These are phyloP conservation scores for Caenorhabditis japonica DNA, from an alignment of 2,888 invertebrate species.

Conservation along the genomic window DNA sequence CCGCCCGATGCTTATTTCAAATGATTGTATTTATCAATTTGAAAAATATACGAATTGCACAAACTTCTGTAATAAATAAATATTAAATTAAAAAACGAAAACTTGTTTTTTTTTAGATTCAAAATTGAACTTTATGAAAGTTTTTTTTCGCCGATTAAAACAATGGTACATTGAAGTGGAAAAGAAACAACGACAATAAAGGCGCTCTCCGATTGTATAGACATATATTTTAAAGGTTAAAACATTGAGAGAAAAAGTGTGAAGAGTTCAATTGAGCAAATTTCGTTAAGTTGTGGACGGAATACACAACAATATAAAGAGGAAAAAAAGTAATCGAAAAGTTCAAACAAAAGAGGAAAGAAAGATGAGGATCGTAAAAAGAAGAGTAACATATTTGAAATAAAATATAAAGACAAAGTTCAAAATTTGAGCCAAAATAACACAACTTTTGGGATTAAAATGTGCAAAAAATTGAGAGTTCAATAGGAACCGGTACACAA, in stretches of 20 bases:
- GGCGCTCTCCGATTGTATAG: too few species aligned
- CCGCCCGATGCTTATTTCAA: constrained; percentile 67
- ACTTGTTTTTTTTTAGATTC: too few species aligned
- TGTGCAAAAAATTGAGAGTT: neutral
- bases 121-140: too few species aligned
- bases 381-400: constrained; percentile 2
- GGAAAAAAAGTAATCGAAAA: constrained; percentile 2
- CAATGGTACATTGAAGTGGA: too few species aligned
- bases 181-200: too few species aligned
- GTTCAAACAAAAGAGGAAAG: neutral
- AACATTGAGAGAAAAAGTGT: constrained; percentile 4
- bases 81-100: too few species aligned
- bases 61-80: too few species aligned
- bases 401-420: neutral
- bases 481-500: constrained; percentile 3
- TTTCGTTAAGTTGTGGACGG: constrained; percentile 5
- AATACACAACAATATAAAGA: neutral
- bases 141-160: too few species aligned
- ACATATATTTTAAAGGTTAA: constrained; percentile 4
- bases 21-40: constrained; percentile 4
- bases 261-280: constrained; percentile 21
- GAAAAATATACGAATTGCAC: neutral
- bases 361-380: constrained; percentile 6
- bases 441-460: neutral
- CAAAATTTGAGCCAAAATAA: neutral